Evolutionary conservation across 1,140 invertebrate genomes (phyloP), one percentile per base, ranked within the genome.

Genomic region (Sipha flava): DNA sequence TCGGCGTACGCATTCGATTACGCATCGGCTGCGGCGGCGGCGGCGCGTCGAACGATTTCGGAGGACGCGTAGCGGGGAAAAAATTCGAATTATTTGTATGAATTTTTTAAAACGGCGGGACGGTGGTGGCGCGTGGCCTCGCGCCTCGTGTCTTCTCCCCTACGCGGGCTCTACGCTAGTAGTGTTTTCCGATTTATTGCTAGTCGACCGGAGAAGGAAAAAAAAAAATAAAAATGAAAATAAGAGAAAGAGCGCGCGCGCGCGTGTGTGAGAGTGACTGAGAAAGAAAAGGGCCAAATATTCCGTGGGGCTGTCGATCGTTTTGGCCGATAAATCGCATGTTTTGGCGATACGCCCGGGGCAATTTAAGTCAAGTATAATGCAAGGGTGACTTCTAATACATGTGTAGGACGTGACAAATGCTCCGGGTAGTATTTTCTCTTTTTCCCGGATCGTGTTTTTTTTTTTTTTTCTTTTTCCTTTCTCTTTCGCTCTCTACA

Each of bases 361-460:
- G 73, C 49, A 77, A 77, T 77, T 77, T 77, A 77, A 77, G 73
- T 77, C 73, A 59, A 77, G 73, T 77, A 77, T 77, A 59, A 75
- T 75, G 73, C 73, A 59, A 77, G 73, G 73, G 73, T 77, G 73
- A 77, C 73, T 77, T 57, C 73, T 59, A 77, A 77, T 77, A 77
- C 73, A 77, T 77, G 73, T 77, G 73, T 77, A 77, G 73, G 73
- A 77, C 73, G 73, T 77, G 73, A 77, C 73, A 77, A 77, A 77
- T 77, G 73, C 73, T 77, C 73, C 10, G 52, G 73, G 29, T 77
- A 59, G 73, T 77, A 59, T 77, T 57, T 59, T 57, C 31, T 77
- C 21, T 77, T 54, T 75, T 57, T 54, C 23, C 37, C 52, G 23
- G 73, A 75, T 54, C 45, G 73, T 16, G 21, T 75, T 43, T 54